phyloP scores from a whole-genome alignment of 2,797 vertebrate genomes.

The Micromesistius poutassou region DNA sequence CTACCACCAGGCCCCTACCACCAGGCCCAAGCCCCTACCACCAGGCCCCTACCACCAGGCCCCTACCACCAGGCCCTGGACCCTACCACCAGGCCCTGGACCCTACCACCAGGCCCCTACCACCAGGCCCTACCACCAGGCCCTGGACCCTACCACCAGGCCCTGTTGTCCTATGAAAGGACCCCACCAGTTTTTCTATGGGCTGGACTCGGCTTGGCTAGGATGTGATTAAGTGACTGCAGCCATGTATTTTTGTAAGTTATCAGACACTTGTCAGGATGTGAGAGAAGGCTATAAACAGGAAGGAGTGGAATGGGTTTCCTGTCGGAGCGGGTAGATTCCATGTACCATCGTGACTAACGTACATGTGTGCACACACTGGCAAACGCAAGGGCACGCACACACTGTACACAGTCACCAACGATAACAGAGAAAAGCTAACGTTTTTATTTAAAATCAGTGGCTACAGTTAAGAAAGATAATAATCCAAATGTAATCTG shows the following conservation, averaged over 20 bases:
- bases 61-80: no score
- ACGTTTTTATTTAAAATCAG: background rate
- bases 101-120: no score
- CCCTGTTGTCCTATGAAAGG: background rate
- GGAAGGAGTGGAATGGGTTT: constrained; percentile 81
- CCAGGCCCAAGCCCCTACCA: no score
- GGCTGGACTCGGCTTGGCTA: constrained; percentile 35
- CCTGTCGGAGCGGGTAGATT: constrained; percentile 73
- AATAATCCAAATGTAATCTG: background rate
- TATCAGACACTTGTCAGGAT: constrained; percentile 80
- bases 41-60: no score
- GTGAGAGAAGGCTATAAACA: constrained; percentile 76
- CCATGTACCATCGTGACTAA: constrained; percentile 66
- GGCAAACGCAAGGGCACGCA: constrained; percentile 18
- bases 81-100: no score
- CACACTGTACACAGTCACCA: background rate
- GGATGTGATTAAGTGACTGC: constrained; percentile 64
- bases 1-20: no score
- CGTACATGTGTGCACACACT: constrained; percentile 25
- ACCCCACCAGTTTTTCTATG: constrained; percentile 33
- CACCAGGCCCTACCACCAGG: no score
- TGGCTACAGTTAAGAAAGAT: background rate
- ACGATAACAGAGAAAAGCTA: background rate
- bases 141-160: background rate
- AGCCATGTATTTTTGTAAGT: constrained; percentile 67